Evolutionary conservation across 2,113 vertebrate genomes (phyloP).

Genomic region (Pagrus major): DNA sequence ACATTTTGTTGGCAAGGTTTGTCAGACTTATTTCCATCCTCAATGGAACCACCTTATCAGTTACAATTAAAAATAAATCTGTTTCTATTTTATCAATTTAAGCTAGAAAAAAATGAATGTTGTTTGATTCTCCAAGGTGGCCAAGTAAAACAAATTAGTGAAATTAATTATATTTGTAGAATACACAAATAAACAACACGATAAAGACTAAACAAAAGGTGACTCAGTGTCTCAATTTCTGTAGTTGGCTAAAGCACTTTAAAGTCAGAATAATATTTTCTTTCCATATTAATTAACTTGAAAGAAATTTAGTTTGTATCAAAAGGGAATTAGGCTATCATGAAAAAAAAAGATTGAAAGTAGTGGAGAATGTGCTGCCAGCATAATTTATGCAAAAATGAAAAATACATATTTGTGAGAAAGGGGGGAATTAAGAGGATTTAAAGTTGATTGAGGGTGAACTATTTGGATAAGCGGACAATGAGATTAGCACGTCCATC

Average conservation of each 20-base stretch:
- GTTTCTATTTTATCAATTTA: not conserved
- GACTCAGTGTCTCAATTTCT: slow-evolving; percentile 1
- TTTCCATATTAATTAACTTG: not conserved
- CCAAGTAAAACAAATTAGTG: not conserved
- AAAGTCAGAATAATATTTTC: not conserved
- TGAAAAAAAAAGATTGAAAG: not conserved
- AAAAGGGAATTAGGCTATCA: slow-evolving; percentile 8
- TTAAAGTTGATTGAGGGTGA: slow-evolving; percentile 65
- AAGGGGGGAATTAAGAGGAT: slow-evolving; percentile 61
- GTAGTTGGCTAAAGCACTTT: not conserved
- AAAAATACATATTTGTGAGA: slow-evolving; percentile 70
- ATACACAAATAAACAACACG: slow-evolving; percentile 1
- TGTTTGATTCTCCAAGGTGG: not conserved
- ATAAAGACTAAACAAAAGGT: slow-evolving; percentile 10
- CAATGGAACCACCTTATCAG: not conserved
- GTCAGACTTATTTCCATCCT: not conserved
- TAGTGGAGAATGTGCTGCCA: slow-evolving; percentile 20
- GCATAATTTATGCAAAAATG: slow-evolving; percentile 43
- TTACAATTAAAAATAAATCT: not conserved
- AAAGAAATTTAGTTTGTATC: slow-evolving; percentile 3
- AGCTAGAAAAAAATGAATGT: not conserved
- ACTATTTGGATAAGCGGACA: slow-evolving; percentile 47
- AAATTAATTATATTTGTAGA: not conserved
- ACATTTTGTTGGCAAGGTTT: not conserved
- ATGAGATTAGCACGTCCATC: slow-evolving; percentile 57